phyloP scores from a whole-genome alignment of 2,888 invertebrate species.

The Caenorhabditis imperialis region DNA sequence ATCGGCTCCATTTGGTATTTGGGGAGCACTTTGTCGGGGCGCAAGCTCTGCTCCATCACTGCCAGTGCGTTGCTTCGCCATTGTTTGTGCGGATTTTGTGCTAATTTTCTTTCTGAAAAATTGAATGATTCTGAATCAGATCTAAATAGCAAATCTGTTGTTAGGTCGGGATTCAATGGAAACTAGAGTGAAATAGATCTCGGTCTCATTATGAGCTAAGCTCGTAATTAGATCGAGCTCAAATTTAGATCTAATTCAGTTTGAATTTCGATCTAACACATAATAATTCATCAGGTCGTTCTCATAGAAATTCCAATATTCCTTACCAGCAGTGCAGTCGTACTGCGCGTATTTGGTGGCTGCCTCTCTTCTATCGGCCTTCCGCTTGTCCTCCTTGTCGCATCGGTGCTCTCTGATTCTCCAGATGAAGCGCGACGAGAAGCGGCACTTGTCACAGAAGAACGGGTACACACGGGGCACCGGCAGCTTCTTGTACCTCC shows the following conservation, averaged over 20 bases:
- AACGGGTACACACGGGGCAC: conserved; percentile 45
- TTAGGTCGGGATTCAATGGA: no score
- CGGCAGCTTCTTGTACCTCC: conserved; percentile 21
- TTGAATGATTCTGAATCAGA: no score
- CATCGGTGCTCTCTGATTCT: conserved; percentile 31
- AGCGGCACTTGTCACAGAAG: conserved; percentile 41
- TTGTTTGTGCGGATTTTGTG: conserved; percentile 26
- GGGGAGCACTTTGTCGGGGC: conserved; percentile 13
- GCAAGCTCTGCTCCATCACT: conserved; percentile 27
- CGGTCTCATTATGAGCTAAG: no score
- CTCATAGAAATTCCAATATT: no score
- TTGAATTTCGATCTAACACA: no score
- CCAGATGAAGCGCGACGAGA: conserved; percentile 18
- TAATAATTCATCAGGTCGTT: no score
- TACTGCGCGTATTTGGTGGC: conserved; percentile 17
- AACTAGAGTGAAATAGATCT: no score
- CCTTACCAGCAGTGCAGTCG: conserved; percentile 17
- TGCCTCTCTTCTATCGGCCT: conserved; percentile 22
- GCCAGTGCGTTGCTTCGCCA: conserved; percentile 36
- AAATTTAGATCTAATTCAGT: no score
- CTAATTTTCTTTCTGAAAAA: conserved; percentile 33
- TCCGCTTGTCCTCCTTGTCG: conserved; percentile 33
- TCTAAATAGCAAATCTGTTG: no score
- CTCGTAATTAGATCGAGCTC: no score
- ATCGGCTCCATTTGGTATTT: conserved; percentile 1